These are phyloP conservation scores for Eptesicus fuscus DNA, from an alignment of 2,113 vertebrate species.

Conservation along the genomic window DNA sequence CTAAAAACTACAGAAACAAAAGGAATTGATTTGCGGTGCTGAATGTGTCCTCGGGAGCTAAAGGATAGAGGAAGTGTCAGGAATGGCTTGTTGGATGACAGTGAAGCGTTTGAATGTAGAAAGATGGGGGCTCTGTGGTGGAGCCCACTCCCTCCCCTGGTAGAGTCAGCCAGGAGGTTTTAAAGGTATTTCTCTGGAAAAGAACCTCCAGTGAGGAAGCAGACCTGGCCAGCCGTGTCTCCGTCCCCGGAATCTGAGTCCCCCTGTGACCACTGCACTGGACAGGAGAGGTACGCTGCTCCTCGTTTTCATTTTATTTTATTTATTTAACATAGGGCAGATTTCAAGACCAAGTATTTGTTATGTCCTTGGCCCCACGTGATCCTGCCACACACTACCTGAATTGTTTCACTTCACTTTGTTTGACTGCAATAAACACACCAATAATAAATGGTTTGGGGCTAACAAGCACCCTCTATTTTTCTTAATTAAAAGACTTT, in stretches of 20 bases:
- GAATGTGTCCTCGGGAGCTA: background rate
- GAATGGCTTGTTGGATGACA: background rate
- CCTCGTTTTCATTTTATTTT: background rate
- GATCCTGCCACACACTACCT: background rate
- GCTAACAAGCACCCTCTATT: background rate
- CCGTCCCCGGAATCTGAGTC: background rate
- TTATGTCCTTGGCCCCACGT: background rate
- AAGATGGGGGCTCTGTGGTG: background rate
- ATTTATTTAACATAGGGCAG: background rate
- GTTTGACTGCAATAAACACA: background rate
- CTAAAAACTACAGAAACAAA: background rate
- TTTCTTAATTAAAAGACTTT: background rate
- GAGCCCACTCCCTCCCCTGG: fast-evolving
- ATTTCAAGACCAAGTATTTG: background rate
- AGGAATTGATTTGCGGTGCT: background rate
- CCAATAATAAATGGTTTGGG: background rate
- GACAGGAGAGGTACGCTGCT: too few species aligned
- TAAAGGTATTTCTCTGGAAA: background rate
- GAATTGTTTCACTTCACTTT: background rate
- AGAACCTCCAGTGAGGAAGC: background rate
- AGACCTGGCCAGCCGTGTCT: background rate
- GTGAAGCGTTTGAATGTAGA: background rate
- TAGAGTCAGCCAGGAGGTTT: background rate
- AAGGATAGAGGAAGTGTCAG: background rate
- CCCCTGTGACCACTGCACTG: background rate